Percentiles rank a stretch among this genome's conserved stretches.
These are phyloP conservation scores for Sussaba pulchella DNA, from an alignment of 2,888 invertebrate genomes.

Conservation along the genomic window DNA sequence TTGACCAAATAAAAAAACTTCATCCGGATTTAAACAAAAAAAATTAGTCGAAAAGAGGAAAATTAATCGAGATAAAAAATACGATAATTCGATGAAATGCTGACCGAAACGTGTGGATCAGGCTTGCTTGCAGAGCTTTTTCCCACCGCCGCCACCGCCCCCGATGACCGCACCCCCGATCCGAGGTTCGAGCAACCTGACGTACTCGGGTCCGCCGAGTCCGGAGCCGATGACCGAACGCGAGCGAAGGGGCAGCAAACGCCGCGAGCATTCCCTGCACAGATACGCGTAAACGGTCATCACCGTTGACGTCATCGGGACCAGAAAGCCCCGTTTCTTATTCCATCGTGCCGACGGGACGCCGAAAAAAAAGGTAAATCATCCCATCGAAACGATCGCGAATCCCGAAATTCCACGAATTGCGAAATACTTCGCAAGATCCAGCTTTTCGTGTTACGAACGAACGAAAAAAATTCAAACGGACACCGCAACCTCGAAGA, in stretches of 20 bases:
- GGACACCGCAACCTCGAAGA: conserved; percentile 8
- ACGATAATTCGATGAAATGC: too few relatives aligned
- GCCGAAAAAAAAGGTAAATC: conserved; percentile 29
- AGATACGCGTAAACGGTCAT: conserved; percentile 81
- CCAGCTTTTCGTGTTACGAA: conserved; percentile 23
- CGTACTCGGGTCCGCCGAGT: conserved; percentile 83
- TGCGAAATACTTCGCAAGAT: conserved; percentile 33
- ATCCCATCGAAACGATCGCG: conserved; percentile 40
- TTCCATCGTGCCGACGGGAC: conserved; percentile 19
- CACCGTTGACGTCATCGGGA: conserved; percentile 57
- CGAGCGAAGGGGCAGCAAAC: conserved; percentile 81
- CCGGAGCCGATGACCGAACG: conserved; percentile 82
- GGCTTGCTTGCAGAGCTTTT: conserved; percentile 84
- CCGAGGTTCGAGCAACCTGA: conserved; percentile 82
- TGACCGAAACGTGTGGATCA: too few relatives aligned
- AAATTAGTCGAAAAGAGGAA: too few relatives aligned
- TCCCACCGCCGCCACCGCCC: conserved; percentile 82
- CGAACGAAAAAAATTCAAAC: background rate
- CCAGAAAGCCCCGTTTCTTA: background rate
- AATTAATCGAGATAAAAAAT: too few relatives aligned
- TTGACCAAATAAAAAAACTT: too few relatives aligned
- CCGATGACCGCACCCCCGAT: conserved; percentile 82
- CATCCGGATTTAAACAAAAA: too few relatives aligned
- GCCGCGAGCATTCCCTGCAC: conserved; percentile 82
- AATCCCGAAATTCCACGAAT: conserved; percentile 36